Conservation (phyloP, 2,797 vertebrate genomes). For the Neostethus bicornis region DNA sequence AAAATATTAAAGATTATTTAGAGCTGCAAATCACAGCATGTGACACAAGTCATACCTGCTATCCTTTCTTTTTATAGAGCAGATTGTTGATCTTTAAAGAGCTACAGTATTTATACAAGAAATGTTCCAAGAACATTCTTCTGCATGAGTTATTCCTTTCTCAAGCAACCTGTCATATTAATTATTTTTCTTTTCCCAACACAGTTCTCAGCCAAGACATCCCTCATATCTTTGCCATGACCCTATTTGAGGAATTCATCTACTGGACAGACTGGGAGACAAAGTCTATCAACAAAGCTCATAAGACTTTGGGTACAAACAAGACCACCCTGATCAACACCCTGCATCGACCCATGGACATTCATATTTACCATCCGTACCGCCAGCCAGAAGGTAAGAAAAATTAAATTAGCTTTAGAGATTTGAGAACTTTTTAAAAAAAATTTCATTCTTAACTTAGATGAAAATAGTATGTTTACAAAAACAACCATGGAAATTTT, state of each 20-base stretch:
- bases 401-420: background rate
- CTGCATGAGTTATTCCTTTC: background rate
- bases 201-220: slow-evolving; percentile 84
- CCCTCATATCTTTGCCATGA: slow-evolving; percentile 98
- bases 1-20: background rate
- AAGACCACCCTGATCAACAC: slow-evolving; percentile 94
- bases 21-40: background rate
- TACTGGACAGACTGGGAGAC: slow-evolving; percentile 99
- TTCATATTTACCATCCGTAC: slow-evolving; percentile 85
- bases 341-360: slow-evolving; percentile 96
- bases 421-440: too few relatives aligned
- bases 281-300: slow-evolving; percentile 96
- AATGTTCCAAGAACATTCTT: background rate
- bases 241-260: slow-evolving; percentile 96
- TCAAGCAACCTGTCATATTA: background rate
- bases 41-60: background rate
- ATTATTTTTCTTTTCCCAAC: slow-evolving; percentile 3
- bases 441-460: background rate
- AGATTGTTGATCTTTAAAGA: background rate
- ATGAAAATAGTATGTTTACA: too few relatives aligned
- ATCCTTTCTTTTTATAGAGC: background rate
- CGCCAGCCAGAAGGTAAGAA: slow-evolving; percentile 71
- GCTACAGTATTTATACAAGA: background rate
- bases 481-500: too few relatives aligned
- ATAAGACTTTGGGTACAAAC: slow-evolving; percentile 88